Conservation (phyloP, 2,888 invertebrate genomes). For the Acronicta aceris region DNA sequence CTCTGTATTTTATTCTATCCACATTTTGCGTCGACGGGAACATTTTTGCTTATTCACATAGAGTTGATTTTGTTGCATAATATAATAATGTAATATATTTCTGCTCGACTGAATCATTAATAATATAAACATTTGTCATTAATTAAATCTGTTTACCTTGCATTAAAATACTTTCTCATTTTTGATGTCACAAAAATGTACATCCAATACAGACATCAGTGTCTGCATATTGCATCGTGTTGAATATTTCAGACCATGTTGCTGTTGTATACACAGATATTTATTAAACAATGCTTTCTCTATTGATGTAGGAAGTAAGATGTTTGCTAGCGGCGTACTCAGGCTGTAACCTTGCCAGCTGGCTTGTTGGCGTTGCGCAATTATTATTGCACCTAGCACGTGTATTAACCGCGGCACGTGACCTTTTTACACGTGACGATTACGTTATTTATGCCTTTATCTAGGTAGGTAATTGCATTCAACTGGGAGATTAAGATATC, state of each 20-base stretch:
- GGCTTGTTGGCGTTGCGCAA: slow-evolving; percentile 73
- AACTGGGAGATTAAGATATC: slow-evolving; percentile 25
- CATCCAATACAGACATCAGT: background rate
- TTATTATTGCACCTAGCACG: slow-evolving; percentile 71
- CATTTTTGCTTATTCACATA: slow-evolving; percentile 3
- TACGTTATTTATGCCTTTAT: slow-evolving; percentile 61
- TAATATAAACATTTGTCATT: too few species aligned
- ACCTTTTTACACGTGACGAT: slow-evolving; percentile 67
- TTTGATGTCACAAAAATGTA: too few species aligned
- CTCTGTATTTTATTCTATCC: slow-evolving; percentile 37
- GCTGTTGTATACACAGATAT: background rate
- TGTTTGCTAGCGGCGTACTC: slow-evolving; percentile 62
- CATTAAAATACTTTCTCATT: too few species aligned
- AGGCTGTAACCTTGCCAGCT: slow-evolving; percentile 70
- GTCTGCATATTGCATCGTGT: background rate
- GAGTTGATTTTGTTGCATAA: too few species aligned
- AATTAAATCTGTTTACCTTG: too few species aligned
- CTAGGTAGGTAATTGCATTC: slow-evolving; percentile 33
- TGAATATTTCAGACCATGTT: background rate
- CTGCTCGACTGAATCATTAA: too few species aligned
- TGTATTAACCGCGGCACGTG: slow-evolving; percentile 68
- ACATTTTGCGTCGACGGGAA: slow-evolving; percentile 20
- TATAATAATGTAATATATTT: too few species aligned
- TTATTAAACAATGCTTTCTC: slow-evolving; percentile 47
- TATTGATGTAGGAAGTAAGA: slow-evolving; percentile 61